Base-by-base conservation (phyloP, 2,113 vertebrate species). In the Vicugna pacos region DNA sequence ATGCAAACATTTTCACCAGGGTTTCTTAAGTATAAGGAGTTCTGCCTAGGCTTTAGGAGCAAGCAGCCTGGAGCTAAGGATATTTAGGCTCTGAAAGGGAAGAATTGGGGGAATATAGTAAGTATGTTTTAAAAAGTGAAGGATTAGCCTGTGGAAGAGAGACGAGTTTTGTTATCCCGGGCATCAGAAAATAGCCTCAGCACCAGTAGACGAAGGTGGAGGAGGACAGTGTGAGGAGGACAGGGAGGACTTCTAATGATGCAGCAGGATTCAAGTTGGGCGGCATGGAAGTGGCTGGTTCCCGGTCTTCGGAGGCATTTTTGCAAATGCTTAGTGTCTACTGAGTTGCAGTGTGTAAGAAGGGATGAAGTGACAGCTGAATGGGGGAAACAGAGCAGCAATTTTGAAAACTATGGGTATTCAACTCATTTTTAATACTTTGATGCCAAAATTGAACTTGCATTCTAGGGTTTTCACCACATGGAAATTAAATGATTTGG, bases 361-460 rank as follows among this genome's bases (percentile, higher is more conserved):
- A 46, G 64, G n/a, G 35, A 38, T 87, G 58, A 79, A 79, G 6
- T 90, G 62, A 77, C 84, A 96, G 80, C 58, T 79, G 46, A 62
- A 91, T 76, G 81, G 32, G 10, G 72, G 86, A 54, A 90, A 30
- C 12, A 62, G 35, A 91, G 76, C 15, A 69, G 24, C 22, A 19
- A 19, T 67, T 94, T 93, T 92, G 82, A 93, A 81, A 92, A 93
- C 22, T n/a, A 12, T 52, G 32, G 42, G 42, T 50, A 38, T 48
- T 73, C 56, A 79, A 54, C 11, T 60, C 48, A 80, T 79, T 79
- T 64, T 67, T 16, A 84, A 20, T 32, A 52, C n/a, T 38, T 32
- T 15, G 14, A 5, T 50, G 65, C 52, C 50, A 69, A 50, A 14
- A 38, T 13, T 60, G 26, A 56, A n/a, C 19, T 50, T 76, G 30